Base-by-base conservation (phyloP, 2,113 vertebrate genomes). In the Falcunculus frontatus region DNA sequence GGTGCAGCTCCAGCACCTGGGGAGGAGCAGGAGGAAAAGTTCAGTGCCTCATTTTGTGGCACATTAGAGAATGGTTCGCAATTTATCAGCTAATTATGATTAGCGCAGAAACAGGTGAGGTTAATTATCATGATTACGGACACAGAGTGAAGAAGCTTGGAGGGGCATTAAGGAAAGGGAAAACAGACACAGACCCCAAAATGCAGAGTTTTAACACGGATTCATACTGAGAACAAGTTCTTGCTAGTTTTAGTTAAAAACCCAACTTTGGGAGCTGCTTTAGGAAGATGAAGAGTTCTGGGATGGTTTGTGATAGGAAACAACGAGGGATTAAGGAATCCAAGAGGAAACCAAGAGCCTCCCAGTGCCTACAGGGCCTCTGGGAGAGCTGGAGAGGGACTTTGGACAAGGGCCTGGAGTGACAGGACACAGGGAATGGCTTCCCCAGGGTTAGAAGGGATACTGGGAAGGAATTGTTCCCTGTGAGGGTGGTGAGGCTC, bases 131-230 rank as follows among this genome's bases (percentile, higher is more conserved):
- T 6, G 1, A 25, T 19, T 37, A 23, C 0, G 10, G 82, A 39
- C 42, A 44, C 20, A 56, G 6, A n/a, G 32, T 4, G 73, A 41
- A 29, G 49, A 29, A 53, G n/a, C 29, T 57, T 29, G 20, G 16
- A 0, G 16, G 35, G 32, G 15, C 16, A 37, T 11, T 20, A 11
- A 32, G 21, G 42, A 68, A 64, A 64, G 39, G 53, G 17, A 62
- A 41, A 83, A 41, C 26, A 62, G 41, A 10, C 13, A 23, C 17
- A 42, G 32, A 14, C 15, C 27, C 35, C 30, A 27, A 63, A 63
- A 49, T 2, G 6, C 11, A 5, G 27, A 49, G 42, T 35, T 85
- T 67, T 26, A 75, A 46, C 13, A 4, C 0, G 0, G 41, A 63
- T 72, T 55, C 16, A 10, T 5, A 8, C 7, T 3, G 25, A 5